A percentile compares a stretch with the other conserved stretches of the same genome.
phyloP scores from a whole-genome alignment of 2,797 vertebrate species.

The Notamacropus eugenii region DNA sequence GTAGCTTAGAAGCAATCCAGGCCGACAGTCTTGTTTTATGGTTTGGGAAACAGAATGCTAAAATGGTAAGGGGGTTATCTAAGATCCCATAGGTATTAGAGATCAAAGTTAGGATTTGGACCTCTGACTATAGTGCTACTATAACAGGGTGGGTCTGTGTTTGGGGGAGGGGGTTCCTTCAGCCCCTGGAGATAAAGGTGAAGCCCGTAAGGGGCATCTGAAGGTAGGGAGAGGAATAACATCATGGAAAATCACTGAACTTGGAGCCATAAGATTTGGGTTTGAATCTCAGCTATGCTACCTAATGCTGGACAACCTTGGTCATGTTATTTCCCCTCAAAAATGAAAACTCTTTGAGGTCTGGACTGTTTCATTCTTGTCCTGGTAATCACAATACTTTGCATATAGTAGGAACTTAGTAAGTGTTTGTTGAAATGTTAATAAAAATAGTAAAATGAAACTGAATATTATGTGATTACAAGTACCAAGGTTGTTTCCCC shows the following conservation, averaged over 20 bases:
- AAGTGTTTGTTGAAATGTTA: neutral
- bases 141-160: neutral
- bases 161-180: neutral
- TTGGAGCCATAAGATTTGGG: neutral
- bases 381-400: neutral
- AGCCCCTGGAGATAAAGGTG: neutral
- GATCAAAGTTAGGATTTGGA: neutral
- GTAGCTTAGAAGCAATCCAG: neutral
- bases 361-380: neutral
- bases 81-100: neutral
- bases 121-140: neutral
- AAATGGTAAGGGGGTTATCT: neutral
- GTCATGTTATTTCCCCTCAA: neutral
- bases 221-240: neutral
- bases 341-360: neutral
- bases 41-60: neutral
- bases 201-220: neutral
- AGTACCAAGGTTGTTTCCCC: neutral
- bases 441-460: neutral
- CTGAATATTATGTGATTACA: neutral
- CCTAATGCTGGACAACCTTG: neutral
- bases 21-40: neutral
- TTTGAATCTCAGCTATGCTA: neutral
- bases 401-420: neutral
- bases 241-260: neutral